Base-by-base conservation (phyloP, 2,888 invertebrate species). In the Drosophila barbarae region DNA sequence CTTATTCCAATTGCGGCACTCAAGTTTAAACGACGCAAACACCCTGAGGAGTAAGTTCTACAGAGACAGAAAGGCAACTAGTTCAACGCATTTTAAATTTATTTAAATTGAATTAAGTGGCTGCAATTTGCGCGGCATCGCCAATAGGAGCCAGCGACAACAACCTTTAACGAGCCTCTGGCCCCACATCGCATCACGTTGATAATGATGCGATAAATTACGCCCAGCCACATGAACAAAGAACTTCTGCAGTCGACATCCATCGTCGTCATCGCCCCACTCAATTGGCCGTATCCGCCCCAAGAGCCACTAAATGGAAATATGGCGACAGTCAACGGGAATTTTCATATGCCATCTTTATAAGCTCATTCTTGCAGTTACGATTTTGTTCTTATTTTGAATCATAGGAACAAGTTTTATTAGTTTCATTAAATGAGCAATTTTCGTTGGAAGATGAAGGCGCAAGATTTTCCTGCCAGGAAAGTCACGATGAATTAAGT, bases 201-300 rank as follows among this genome's bases (percentile, higher is more conserved):
- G 63, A 76, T 70, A 67, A 65, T 76, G 65, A 66, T 72, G 66
- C 55, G 64, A 71, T 72, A 64, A 69, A 73, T 64, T 69, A 72
- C 71, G 54, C 42, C 69, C 69, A 36, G 35, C 36, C 21, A 13
- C 65, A 64, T 44, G 61, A 63, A 63, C 61, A 69, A 54, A 51
- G 42, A 67, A 54, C 71, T 69, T 61, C 56, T 71, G 63, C 69
- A 69, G 71, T 54, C 59, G 50, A 59, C 38, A 66, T 58, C 72
- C 80, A 61, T 66, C 64, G 77, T 55, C 76, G 78, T 71, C 82
- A 75, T 76, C 76, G 74, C 70, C 61, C 56, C 69, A 63, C 65
- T 84, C 76, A 87, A 87, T 87, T 87, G 77, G 86, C 77, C 72
- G 85, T 87, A 87, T 87, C 87, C 87, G 87, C 76, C 79, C 73